phyloP scores from a whole-genome alignment of 2,888 invertebrate genomes.

The Cataglyphis rosenhaueri region DNA sequence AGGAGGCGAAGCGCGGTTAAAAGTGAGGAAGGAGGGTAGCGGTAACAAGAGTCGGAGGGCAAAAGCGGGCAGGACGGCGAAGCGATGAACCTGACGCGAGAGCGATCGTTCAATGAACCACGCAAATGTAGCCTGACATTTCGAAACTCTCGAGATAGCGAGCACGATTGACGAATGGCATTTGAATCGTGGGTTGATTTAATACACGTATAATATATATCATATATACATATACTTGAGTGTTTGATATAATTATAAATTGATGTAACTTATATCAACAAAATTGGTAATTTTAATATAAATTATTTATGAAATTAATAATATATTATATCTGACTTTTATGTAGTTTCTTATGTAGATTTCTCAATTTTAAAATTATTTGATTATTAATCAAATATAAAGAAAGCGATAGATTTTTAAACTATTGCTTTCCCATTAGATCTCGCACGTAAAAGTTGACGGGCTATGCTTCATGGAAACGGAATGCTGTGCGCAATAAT shows the following conservation, averaged over 20 bases:
- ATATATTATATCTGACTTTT: neutral
- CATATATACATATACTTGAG: neutral
- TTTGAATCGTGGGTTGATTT: neutral
- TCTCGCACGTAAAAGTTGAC: slow-evolving; percentile 35
- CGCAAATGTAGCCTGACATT: slow-evolving; percentile 62
- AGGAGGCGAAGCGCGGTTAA: slow-evolving; percentile 67
- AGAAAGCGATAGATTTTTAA: slow-evolving; percentile 6
- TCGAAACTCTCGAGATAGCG: slow-evolving; percentile 45
- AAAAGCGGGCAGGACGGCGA: slow-evolving; percentile 37
- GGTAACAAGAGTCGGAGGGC: slow-evolving; percentile 64
- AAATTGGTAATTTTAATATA: neutral
- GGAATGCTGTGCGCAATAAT: slow-evolving; percentile 45
- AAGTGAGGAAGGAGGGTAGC: slow-evolving; percentile 67
- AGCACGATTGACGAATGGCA: neutral
- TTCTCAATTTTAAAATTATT: neutral
- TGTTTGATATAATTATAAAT: neutral
- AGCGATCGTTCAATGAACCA: slow-evolving; percentile 58
- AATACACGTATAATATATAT: neutral
- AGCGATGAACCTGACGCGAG: slow-evolving; percentile 55
- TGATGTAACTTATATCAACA: too few species aligned
- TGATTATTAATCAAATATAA: neutral
- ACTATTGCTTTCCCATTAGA: neutral
- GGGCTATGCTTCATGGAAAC: slow-evolving; percentile 22
- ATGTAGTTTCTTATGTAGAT: neutral
- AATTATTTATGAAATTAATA: neutral